A percentile compares a stretch with the other conserved stretches of the same genome.
Conservation (phyloP, 2,113 vertebrate species). For the Strigops habroptila region DNA sequence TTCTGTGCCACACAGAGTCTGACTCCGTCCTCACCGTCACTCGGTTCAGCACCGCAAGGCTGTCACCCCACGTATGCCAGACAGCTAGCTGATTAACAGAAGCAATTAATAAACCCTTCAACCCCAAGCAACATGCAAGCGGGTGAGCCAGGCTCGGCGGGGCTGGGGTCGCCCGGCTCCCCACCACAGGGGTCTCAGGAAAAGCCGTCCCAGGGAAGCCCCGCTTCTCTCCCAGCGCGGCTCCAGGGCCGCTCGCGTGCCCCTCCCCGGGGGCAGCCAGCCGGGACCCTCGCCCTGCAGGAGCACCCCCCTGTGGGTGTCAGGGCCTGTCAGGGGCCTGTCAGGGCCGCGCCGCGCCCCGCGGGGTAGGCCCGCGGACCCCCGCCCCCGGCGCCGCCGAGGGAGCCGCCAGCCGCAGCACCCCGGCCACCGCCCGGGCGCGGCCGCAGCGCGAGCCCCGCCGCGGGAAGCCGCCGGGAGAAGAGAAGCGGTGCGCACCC, state of each 20-base stretch:
- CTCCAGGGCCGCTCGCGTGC: background rate
- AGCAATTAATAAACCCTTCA: background rate
- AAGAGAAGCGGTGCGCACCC: fast-evolving
- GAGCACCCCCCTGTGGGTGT: too few species aligned
- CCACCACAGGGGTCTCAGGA: too few species aligned
- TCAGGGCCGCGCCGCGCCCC: background rate
- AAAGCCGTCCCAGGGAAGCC: background rate
- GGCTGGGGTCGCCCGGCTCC: background rate
- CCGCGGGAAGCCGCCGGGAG: background rate
- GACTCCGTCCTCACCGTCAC: background rate
- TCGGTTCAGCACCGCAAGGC: background rate
- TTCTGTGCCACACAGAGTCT: background rate
- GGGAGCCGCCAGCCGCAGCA: background rate
- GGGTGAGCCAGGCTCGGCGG: background rate
- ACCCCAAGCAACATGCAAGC: fast-evolving
- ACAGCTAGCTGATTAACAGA: background rate
- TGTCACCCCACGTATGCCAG: background rate
- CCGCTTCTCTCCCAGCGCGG: background rate
- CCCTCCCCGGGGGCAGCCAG: background rate
- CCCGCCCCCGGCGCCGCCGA: background rate
- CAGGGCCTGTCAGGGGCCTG: too few species aligned
- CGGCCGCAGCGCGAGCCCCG: too few species aligned
- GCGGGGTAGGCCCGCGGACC: background rate
- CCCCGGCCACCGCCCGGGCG: background rate
- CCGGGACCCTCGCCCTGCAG: background rate